Base-by-base conservation (phyloP, 2,888 invertebrate species). In the Cerastis leucographa region DNA sequence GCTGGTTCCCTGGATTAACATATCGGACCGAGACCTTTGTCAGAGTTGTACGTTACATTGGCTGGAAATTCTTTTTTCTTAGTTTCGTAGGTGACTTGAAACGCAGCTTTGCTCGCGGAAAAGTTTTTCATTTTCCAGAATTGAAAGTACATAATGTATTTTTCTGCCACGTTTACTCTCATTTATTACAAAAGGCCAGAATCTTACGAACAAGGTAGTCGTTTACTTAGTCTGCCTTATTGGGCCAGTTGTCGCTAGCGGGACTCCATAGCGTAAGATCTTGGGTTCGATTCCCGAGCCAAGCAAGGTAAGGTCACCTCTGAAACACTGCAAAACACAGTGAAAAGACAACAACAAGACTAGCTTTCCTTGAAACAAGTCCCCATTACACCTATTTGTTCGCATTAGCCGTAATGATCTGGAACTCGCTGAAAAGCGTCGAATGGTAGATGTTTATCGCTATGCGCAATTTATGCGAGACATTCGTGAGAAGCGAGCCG, bases 401-500 rank as follows among this genome's bases (percentile, higher is more conserved):
- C 29, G 25, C 44, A 84, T 76, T 76, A 71, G 65, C 62, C n/a
- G 56, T 77, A 83, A 83, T 81, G 85, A 85, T 77, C 69, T 81
- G 69, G 68, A 74, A 77, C 74, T 70, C 40, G 65, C 59, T 77
- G 77, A 81, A 67, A 79, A 80, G 65, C 81, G 40, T 54, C 51
- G 74, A 74, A 73, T 62, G 74, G 51, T 25, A 54, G 83, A 84
- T 84, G 85, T 85, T 70, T 84, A 85, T 85, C 85, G 77, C 67
- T 25, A 35, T 72, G 69, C 82, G 64, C 73, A 77, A 81, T 85
- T 85, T 85, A 85, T 85, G 74, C 62, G 74, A 72, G 73, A 74
- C 74, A 70, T 59, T 85, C 85, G 83, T 85, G 85, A 84, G 83
- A 84, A 74, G 85, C 81, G 51, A 85, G 62, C 67, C 70, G 40